Base-by-base conservation (phyloP, 2,888 invertebrate genomes). In the Parelbella ahira region DNA sequence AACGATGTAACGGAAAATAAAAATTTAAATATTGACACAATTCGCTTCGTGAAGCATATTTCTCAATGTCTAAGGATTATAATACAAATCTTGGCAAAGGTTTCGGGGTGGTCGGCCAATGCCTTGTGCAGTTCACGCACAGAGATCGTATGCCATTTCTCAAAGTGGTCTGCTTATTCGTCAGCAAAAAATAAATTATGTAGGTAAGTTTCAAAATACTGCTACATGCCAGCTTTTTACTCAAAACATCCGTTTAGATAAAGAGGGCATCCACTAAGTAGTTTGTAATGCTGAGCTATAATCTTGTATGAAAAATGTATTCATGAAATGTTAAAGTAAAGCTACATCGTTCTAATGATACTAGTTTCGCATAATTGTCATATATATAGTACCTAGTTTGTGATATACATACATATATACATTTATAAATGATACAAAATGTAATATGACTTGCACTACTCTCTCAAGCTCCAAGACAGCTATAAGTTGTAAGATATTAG, bases 201-300 rank as follows among this genome's bases (percentile, higher is more conserved):
- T 27, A 32, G 25, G 33, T 34, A 34, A 34, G 33, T 28, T 21
- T 28, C 41, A 41, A 41, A 41, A 34, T 28, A 41, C 41, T 41
- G 41, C 41, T 27, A 41, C 41, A 41, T 41, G 41, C 41, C 41
- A 34, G 41, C 33, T 34, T 33, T 27, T 34, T 24, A 34, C 27
- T 41, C 2, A 41, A 41, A 34, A 41, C 27, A 28, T 34, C 27
- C 32, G 6, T 20, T 33, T 25, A 33, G 18, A 38, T 24, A 41
- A 33, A 8, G 39, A 41, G 25, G 39, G 33, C 41, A 41, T 41
- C 34, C 41, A 41, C 41, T 41, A 41, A 27, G 13, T 33, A 25
- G 27, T 41, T 33, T 20, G 13, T 33, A 41, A 41, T 27, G 41
- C 33, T 21, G 13, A 33, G 10, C 33, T 41, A 27, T 41, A 33